phyloP scores from a whole-genome alignment of 30 jellyfish, hydroid and myxozoan species.

The Catostylus mosaicus region DNA sequence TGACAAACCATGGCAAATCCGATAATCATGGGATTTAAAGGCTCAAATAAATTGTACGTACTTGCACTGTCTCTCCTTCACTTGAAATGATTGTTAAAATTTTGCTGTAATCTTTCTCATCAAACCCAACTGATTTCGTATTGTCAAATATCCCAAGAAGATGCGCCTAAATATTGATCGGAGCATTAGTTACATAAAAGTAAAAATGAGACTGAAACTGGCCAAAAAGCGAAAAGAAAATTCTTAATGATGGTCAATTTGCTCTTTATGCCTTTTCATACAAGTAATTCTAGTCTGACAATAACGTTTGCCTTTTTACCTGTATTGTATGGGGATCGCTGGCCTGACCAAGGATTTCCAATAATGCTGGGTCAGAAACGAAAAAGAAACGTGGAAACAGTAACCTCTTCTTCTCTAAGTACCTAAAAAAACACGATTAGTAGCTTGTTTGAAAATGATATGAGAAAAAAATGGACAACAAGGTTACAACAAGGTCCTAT shows the following conservation, averaged over 20 bases:
- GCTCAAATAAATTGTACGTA: not conserved
- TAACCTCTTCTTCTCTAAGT: conserved; percentile 78
- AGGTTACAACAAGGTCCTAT: no score
- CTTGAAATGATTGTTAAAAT: conserved; percentile 92
- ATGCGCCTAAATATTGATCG: conserved; percentile 81
- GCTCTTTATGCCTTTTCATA: no score
- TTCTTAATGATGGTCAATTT: no score
- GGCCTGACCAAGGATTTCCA: conserved; percentile 99
- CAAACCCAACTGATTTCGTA: conserved; percentile 92
- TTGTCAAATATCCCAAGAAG: conserved; percentile 95
- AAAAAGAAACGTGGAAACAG: conserved; percentile 97
- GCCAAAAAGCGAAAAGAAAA: no score
- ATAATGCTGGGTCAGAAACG: conserved; percentile 96
- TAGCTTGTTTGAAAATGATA: not conserved
- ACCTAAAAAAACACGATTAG: conserved; percentile 41
- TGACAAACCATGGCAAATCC: no score
- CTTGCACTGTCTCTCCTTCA: conserved; percentile 98
- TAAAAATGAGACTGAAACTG: no score
- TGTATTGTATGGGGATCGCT: conserved; percentile 97
- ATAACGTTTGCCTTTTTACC: no score
- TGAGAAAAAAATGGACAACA: not conserved
- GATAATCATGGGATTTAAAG: no score
- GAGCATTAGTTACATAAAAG: no score
- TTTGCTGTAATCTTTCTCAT: conserved; percentile 83
- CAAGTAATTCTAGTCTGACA: no score